Base-by-base conservation (phyloP, 2,797 vertebrate genomes). In the Phoeniculus purpureus region DNA sequence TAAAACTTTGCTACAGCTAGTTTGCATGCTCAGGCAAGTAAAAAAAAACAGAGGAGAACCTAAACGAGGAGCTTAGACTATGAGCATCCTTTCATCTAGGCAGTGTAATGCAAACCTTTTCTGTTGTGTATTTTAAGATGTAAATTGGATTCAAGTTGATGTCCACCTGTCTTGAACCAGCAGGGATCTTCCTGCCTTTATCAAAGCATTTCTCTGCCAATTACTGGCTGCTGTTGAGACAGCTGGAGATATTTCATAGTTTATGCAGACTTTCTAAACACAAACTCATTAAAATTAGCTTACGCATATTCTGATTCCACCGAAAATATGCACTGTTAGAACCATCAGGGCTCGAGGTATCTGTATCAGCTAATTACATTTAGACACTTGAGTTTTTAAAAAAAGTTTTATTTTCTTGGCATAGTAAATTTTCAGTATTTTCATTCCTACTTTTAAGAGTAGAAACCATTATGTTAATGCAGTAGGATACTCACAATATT, bases 81-180 rank as follows among this genome's bases (percentile, higher is more conserved):
- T 92, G 77, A 92, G 81, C 47, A 91, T 61, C 31, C 87, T 95
- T 96, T 96, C 66, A 95, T 93, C 64, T 85, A 91, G 58, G 85
- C 83, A 84, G 18, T 88, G 72, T 89, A 88, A 93, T 86, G 84
- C 73, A 94, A 91, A 92, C 89, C 66, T 85, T 93, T 89, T 93
- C 62, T 89, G 67, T 93, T 93, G 74, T 48, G 21, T 82, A 92
- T 92, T 96, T 93, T 94, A 94, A 93, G 87, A 88, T 93, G 85
- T 64, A 95, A 96, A 96, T 95, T 96, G 92, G 93, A 96, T 96
- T 94, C 93, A 94, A 96, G 92, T 92, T 95, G 93, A 95, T 95
- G 92, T 94, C 94, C 95, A 96, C 95, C 93, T 97, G 93, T 94
- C 96, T 96, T 96, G 90, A 96, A 96, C 89, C 93, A 97, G 92